These are phyloP conservation scores for Samia ricini DNA, from an alignment of 1,140 invertebrate species.

Conservation along the genomic window DNA sequence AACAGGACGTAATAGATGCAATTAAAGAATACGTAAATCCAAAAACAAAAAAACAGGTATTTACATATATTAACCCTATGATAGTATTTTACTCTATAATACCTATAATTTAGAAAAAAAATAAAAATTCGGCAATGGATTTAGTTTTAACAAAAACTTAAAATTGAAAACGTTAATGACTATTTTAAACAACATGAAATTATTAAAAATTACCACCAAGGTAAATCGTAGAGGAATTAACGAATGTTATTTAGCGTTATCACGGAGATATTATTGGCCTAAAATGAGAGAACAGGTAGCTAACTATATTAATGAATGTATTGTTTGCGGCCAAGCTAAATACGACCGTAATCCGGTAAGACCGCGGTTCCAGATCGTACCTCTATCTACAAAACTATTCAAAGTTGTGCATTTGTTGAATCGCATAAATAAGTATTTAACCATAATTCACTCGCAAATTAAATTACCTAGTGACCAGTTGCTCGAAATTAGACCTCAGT, in stretches of 20 bases:
- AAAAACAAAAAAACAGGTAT: slow-evolving; percentile 16
- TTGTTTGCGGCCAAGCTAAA: slow-evolving; percentile 17
- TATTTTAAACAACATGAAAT: slow-evolving; percentile 19
- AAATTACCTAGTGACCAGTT: slow-evolving; percentile 13
- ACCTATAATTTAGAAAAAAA: slow-evolving; percentile 15
- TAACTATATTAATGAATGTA: slow-evolving; percentile 18
- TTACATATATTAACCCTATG: slow-evolving; percentile 10
- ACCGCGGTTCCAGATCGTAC: slow-evolving; percentile 13
- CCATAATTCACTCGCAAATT: slow-evolving; percentile 2
- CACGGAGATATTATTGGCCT: slow-evolving; percentile 18
- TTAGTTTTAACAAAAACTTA: slow-evolving; percentile 14
- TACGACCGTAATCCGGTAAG: slow-evolving; percentile 21
- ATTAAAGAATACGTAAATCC: too few species aligned
- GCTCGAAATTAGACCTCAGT: slow-evolving; percentile 5
- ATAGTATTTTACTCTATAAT: slow-evolving; percentile 16
- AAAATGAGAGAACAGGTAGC: slow-evolving; percentile 21
- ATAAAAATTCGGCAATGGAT: slow-evolving; percentile 21
- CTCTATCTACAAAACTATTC: slow-evolving; percentile 17
- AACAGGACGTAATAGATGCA: slow-evolving; percentile 15
- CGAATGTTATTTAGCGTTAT: slow-evolving; percentile 18
- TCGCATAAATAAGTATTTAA: slow-evolving; percentile 16
- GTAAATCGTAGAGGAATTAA: slow-evolving; percentile 26
- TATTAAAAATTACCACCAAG: slow-evolving; percentile 24
- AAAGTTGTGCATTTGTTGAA: slow-evolving; percentile 13
- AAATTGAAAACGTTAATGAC: slow-evolving; percentile 21